Percentiles rank a stretch among this genome's conserved stretches.
Conservation (phyloP, 2,888 invertebrate genomes). For the Germaria angustata region DNA sequence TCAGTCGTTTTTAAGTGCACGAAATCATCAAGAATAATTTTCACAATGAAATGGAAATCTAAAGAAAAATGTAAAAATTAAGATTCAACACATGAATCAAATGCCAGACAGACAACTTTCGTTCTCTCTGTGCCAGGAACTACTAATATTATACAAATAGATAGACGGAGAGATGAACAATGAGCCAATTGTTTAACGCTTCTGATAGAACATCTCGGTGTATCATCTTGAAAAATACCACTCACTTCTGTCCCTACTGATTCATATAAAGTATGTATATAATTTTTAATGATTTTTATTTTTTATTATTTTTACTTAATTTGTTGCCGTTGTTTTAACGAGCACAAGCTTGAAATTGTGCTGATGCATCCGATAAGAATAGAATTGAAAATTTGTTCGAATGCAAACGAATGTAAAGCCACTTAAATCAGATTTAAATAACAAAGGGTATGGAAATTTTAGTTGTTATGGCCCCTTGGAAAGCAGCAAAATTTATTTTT, state of each 20-base stretch:
- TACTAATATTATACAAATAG: not conserved
- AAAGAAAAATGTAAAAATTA: conserved; percentile 16
- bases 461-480: too few species aligned
- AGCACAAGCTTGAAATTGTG: not conserved
- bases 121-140: not conserved
- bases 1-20: not conserved
- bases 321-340: not conserved
- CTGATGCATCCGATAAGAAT: not conserved
- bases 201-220: not conserved
- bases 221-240: too few species aligned
- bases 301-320: not conserved
- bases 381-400: not conserved
- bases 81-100: conserved; percentile 39
- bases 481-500: too few species aligned
- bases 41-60: conserved; percentile 7
- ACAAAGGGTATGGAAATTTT: not conserved
- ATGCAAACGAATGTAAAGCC: not conserved
- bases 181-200: conserved; percentile 45
- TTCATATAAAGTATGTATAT: conserved; percentile 15
- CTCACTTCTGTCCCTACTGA: not conserved
- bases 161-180: not conserved
- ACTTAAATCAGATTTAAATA: not conserved
- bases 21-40: conserved; percentile 2
- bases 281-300: conserved; percentile 17
- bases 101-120: conserved; percentile 7